Percentiles rank a stretch among this genome's conserved stretches.
Evolutionary conservation across 2,113 vertebrate genomes (phyloP).

Genomic region (Neogobius melanostomus): DNA sequence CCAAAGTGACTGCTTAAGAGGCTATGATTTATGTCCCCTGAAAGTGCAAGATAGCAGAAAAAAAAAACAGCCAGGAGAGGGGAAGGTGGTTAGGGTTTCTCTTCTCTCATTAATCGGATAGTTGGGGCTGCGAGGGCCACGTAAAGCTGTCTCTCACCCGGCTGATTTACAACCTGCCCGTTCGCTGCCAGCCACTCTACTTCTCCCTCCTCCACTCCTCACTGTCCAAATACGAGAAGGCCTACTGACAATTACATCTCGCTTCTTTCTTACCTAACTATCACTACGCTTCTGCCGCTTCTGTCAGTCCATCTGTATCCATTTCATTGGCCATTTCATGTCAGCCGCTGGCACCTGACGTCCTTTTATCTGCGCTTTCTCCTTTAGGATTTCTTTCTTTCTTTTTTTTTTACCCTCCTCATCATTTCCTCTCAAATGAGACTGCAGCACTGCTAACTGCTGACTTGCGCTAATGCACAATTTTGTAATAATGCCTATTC

Average conservation of each 20-base stretch:
- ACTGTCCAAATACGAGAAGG: conserved; percentile 49
- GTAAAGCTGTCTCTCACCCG: conserved; percentile 65
- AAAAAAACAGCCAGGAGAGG: conserved; percentile 29
- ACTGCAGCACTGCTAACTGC: conserved; percentile 64
- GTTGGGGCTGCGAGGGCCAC: conserved; percentile 55
- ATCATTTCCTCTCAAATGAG: conserved; percentile 38
- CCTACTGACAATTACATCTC: conserved; percentile 55
- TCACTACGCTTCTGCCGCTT: conserved; percentile 23
- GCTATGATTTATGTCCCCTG: conserved; percentile 62
- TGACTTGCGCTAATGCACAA: conserved; percentile 67
- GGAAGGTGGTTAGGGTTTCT: conserved; percentile 59
- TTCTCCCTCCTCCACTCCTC: conserved; percentile 14
- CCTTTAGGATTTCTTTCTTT: conserved; percentile 19
- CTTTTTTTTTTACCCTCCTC: conserved; percentile 33
- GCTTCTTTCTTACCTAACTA: conserved; percentile 41
- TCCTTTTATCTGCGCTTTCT: conserved; percentile 48
- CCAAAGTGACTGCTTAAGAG: conserved; percentile 56
- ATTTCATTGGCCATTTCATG: conserved; percentile 27
- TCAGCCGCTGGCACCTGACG: conserved; percentile 48
- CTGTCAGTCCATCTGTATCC: conserved; percentile 37
- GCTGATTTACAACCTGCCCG: conserved; percentile 62
- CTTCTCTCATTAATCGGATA: conserved; percentile 69
- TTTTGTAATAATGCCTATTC: conserved; percentile 66
- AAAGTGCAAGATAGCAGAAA: conserved; percentile 67
- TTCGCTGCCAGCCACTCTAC: conserved; percentile 37